Percentiles rank a stretch among this genome's conserved stretches.
These are phyloP conservation scores for Brachionichthys hirsutus DNA, from an alignment of 2,113 vertebrate species.

Conservation along the genomic window DNA sequence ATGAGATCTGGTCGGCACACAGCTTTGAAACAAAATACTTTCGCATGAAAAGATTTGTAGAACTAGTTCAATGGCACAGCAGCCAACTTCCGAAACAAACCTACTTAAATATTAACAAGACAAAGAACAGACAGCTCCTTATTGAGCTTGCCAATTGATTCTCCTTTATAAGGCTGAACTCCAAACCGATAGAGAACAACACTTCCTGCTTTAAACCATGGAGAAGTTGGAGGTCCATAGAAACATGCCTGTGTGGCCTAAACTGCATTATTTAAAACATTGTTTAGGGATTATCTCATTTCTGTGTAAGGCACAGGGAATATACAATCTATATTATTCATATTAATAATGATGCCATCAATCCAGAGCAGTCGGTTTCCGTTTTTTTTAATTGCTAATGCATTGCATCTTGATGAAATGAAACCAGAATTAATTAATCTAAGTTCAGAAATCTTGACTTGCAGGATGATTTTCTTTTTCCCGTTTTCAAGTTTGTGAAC, in stretches of 20 bases:
- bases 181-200: conserved; percentile 23
- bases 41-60: conserved; percentile 17
- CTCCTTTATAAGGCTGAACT: conserved; percentile 34
- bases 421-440: neutral
- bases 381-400: too few relatives aligned
- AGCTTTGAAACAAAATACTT: conserved; percentile 11
- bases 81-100: conserved; percentile 25
- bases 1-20: neutral
- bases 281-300: too few relatives aligned
- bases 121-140: conserved; percentile 45
- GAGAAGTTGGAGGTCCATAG: conserved; percentile 13
- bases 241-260: neutral
- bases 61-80: conserved; percentile 24
- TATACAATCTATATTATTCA: too few relatives aligned
- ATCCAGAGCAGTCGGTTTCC: too few relatives aligned
- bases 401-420: too few relatives aligned
- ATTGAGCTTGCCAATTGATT: conserved; percentile 50
- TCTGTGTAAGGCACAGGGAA: too few relatives aligned
- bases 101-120: conserved; percentile 55
- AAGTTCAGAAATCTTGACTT: neutral
- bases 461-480: neutral
- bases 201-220: conserved; percentile 21
- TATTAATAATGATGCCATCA: too few relatives aligned
- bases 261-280: too few relatives aligned
- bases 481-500: neutral